These are phyloP conservation scores for Atta colombica DNA, from an alignment of 1,140 invertebrate genomes.

Conservation along the genomic window DNA sequence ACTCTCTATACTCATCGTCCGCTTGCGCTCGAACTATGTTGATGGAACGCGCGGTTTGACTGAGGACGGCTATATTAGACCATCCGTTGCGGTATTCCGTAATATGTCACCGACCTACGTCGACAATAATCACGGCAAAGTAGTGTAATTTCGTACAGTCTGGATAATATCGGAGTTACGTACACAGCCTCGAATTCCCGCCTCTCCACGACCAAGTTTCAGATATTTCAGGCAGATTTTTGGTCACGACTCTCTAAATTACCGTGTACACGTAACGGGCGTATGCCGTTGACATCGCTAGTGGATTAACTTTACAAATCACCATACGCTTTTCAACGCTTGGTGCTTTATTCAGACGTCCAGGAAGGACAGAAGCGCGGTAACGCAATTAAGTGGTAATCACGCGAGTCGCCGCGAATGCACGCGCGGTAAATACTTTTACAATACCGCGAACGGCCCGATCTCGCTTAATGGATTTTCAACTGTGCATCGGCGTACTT, in stretches of 20 bases:
- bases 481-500: slow-evolving; percentile 35
- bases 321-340: not conserved
- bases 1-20: slow-evolving; percentile 1
- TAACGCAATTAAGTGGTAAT: slow-evolving; percentile 49
- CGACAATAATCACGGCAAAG: not conserved
- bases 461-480: slow-evolving; percentile 63
- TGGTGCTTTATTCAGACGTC: slow-evolving; percentile 8
- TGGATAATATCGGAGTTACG: not conserved
- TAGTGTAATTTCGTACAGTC: not conserved
- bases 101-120: slow-evolving; percentile 11
- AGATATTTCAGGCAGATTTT: not conserved
- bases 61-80: not conserved
- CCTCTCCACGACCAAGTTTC: not conserved
- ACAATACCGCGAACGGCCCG: slow-evolving; percentile 16
- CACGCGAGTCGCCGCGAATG: slow-evolving; percentile 42
- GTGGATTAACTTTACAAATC: slow-evolving; percentile 41
- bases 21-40: not conserved
- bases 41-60: not conserved
- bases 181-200: not conserved
- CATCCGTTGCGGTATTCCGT: not conserved
- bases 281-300: not conserved
- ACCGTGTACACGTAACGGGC: not conserved
- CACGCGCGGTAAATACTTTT: slow-evolving; percentile 32
- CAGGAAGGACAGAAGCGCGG: not conserved
- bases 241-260: not conserved